Conservation (phyloP, 2,797 vertebrate genomes). For the Chelonia mydas region DNA sequence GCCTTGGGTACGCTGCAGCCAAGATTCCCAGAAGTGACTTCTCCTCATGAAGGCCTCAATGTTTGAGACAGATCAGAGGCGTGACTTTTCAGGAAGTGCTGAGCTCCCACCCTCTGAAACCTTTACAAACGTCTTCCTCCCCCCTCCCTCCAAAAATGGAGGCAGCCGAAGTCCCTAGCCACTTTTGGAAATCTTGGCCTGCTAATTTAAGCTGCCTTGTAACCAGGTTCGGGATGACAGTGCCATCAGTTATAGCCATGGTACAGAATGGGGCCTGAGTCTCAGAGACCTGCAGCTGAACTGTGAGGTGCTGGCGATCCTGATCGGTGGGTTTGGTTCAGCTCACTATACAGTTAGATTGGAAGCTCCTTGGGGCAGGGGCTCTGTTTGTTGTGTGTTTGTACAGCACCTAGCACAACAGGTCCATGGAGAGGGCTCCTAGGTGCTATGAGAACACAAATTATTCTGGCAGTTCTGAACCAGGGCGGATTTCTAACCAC, state of each 20-base stretch:
- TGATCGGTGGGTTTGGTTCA: neutral
- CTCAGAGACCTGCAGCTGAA: neutral
- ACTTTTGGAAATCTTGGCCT: neutral
- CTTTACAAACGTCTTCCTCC: neutral
- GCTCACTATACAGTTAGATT: neutral
- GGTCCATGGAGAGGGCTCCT: neutral
- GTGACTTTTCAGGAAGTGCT: neutral
- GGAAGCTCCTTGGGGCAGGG: neutral
- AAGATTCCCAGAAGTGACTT: neutral
- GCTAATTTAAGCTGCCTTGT: neutral
- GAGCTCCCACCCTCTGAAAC: neutral
- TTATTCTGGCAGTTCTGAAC: neutral
- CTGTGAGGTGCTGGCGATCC: neutral
- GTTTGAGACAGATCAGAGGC: neutral
- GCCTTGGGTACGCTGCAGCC: neutral
- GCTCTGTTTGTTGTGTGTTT: neutral
- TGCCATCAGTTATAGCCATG: neutral
- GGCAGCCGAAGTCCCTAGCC: neutral
- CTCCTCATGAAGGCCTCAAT: neutral
- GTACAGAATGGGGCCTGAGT: neutral
- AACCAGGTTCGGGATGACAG: neutral
- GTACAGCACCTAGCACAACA: neutral
- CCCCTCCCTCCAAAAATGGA: fast-evolving
- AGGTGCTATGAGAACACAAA: neutral
- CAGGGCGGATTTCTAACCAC: neutral